Percentiles rank a stretch among this genome's conserved stretches.
phyloP scores from a whole-genome alignment of 1,140 invertebrate genomes.

The Arctopsyche grandis region DNA sequence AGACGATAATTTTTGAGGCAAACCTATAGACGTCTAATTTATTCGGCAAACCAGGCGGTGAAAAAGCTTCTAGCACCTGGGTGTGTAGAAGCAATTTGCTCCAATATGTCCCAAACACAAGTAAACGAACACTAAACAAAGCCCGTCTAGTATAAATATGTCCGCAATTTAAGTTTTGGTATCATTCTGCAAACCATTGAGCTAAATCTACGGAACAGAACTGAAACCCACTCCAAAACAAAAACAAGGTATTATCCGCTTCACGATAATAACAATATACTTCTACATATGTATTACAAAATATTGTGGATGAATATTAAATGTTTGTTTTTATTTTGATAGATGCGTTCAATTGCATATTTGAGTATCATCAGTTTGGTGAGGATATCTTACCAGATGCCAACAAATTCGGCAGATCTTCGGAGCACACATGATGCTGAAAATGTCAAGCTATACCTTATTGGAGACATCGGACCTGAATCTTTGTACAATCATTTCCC shows the following conservation, averaged over 20 bases:
- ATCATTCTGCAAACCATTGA: neutral
- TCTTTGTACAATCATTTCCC: neutral
- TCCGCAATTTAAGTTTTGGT: neutral
- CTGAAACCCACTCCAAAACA: neutral
- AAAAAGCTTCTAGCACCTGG: conserved; percentile 10
- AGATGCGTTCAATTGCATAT: conserved; percentile 1
- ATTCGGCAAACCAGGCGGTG: neutral
- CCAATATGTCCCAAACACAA: neutral
- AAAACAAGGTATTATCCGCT: neutral
- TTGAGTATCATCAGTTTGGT: neutral
- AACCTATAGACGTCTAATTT: neutral
- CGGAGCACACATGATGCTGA: neutral
- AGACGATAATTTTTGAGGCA: neutral
- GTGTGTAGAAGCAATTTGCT: conserved; percentile 22
- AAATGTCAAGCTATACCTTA: neutral
- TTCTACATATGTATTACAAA: no score
- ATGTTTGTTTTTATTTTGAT: neutral
- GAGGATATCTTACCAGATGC: neutral
- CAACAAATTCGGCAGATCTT: neutral
- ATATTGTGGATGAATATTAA: neutral
- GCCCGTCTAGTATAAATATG: neutral
- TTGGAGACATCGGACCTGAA: conserved; percentile 14
- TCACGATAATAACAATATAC: neutral
- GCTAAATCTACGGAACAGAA: neutral
- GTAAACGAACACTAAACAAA: neutral